A percentile compares a stretch with the other conserved stretches of the same genome.
phyloP scores from a whole-genome alignment of 2,113 vertebrate species.

The Ailurus styani region DNA sequence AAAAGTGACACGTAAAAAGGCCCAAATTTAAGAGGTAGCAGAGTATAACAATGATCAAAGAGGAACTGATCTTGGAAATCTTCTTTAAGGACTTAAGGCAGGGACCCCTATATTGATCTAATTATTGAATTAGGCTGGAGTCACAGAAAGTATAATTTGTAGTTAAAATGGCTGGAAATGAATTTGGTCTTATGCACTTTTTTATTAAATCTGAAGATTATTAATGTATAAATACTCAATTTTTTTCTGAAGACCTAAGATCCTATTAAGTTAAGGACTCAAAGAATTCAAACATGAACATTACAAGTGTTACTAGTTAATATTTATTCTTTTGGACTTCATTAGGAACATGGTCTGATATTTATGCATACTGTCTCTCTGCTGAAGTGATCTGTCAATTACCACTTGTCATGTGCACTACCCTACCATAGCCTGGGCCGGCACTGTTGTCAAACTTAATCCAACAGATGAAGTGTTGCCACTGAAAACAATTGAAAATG shows the following conservation, averaged over 20 bases:
- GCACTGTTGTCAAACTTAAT: slow-evolving; percentile 56
- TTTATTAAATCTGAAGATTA: background rate
- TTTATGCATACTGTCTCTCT: background rate
- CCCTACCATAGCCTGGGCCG: background rate
- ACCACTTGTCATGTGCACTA: slow-evolving; percentile 47
- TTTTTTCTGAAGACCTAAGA: background rate
- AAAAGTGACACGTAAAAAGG: background rate
- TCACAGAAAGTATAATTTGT: background rate
- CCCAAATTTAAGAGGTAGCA: background rate
- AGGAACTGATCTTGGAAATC: background rate
- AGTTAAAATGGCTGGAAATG: background rate
- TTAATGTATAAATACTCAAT: background rate
- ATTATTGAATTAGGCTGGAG: background rate
- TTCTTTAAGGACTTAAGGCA: background rate
- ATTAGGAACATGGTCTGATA: slow-evolving; percentile 36
- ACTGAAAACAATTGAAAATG: slow-evolving; percentile 58
- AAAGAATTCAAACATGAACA: background rate
- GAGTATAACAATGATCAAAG: background rate
- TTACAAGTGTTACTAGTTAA: background rate
- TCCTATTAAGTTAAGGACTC: background rate
- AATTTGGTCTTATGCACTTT: background rate
- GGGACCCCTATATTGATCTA: background rate
- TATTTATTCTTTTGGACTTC: slow-evolving; percentile 46
- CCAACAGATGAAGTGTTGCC: slow-evolving; percentile 31
- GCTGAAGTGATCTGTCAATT: slow-evolving; percentile 57